A percentile compares a stretch with the other conserved stretches of the same genome.
Evolutionary conservation across 2,888 invertebrate species (phyloP).

Genomic region (Galerucella calmariensis): DNA sequence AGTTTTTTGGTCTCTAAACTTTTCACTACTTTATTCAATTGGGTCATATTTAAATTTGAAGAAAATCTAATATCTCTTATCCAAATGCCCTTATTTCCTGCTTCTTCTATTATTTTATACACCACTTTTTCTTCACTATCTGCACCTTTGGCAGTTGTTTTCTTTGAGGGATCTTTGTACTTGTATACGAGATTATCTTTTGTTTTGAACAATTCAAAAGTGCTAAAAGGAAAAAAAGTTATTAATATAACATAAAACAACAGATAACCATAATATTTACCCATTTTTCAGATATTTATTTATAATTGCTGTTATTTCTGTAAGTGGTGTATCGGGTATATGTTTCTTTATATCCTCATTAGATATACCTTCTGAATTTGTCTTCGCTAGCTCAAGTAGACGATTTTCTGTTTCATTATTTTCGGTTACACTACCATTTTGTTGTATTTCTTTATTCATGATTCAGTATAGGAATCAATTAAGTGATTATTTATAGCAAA

Average conservation of each 20-base stretch:
- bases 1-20: slow-evolving; percentile 93
- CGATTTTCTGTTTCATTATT: slow-evolving; percentile 51
- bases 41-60: slow-evolving; percentile 89
- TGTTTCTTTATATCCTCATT: slow-evolving; percentile 82
- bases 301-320: slow-evolving; percentile 76
- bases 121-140: slow-evolving; percentile 96
- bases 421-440: slow-evolving; percentile 5
- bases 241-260: neutral
- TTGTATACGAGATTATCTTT: slow-evolving; percentile 71
- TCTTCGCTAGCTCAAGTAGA: slow-evolving; percentile 76
- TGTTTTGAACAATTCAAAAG: slow-evolving; percentile 69
- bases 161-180: slow-evolving; percentile 78
- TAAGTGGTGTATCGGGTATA: slow-evolving; percentile 74
- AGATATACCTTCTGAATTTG: slow-evolving; percentile 82
- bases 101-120: slow-evolving; percentile 92
- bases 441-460: neutral
- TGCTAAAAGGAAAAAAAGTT: slow-evolving; percentile 47
- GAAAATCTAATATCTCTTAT: slow-evolving; percentile 91
- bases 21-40: slow-evolving; percentile 92
- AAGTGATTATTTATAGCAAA: neutral
- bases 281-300: slow-evolving; percentile 85
- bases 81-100: slow-evolving; percentile 97
- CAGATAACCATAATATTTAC: slow-evolving; percentile 56
- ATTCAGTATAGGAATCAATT: neutral
- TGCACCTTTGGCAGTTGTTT: slow-evolving; percentile 79